Percentiles rank a stretch among this genome's conserved stretches.
phyloP scores from a whole-genome alignment of 92 coral and sea anemone genomes.

The Ricordea florida region DNA sequence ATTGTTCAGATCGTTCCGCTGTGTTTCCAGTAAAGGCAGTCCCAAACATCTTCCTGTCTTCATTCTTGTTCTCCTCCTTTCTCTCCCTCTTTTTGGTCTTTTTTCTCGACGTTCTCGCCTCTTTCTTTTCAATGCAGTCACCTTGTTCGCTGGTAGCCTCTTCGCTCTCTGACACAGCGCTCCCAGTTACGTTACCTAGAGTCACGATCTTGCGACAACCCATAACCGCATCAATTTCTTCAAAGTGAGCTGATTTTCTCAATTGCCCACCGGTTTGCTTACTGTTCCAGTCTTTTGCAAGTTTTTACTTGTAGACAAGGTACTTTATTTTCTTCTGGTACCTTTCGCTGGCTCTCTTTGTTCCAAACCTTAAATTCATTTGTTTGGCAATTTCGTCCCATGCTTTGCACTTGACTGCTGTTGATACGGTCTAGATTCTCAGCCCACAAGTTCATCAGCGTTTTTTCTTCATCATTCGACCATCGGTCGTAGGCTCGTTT shows the following conservation, averaged over 20 bases:
- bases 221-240: conserved; percentile 32
- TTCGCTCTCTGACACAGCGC: neutral
- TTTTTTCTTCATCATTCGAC: no score
- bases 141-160: neutral
- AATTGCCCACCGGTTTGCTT: conserved; percentile 36
- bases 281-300: conserved; percentile 39
- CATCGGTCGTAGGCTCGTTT: no score
- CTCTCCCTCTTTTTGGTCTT: conserved; percentile 21
- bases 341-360: conserved; percentile 15
- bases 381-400: conserved; percentile 27
- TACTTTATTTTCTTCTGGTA: conserved; percentile 30
- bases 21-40: conserved; percentile 24
- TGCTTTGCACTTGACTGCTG: no score
- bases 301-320: conserved; percentile 34
- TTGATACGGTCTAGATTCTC: no score
- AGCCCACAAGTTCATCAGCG: no score
- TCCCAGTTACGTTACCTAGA: conserved; percentile 14
- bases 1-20: conserved; percentile 43
- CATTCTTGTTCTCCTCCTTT: neutral
- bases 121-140: neutral
- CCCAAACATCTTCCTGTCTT: conserved; percentile 19
- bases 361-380: neutral
- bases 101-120: conserved; percentile 25
- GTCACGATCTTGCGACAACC: conserved; percentile 38
- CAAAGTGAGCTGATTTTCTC: conserved; percentile 12